Evolutionary conservation across 2,113 vertebrate species (phyloP), one percentile per base, ranked within the genome.

Genomic region (Arvicanthis niloticus): DNA sequence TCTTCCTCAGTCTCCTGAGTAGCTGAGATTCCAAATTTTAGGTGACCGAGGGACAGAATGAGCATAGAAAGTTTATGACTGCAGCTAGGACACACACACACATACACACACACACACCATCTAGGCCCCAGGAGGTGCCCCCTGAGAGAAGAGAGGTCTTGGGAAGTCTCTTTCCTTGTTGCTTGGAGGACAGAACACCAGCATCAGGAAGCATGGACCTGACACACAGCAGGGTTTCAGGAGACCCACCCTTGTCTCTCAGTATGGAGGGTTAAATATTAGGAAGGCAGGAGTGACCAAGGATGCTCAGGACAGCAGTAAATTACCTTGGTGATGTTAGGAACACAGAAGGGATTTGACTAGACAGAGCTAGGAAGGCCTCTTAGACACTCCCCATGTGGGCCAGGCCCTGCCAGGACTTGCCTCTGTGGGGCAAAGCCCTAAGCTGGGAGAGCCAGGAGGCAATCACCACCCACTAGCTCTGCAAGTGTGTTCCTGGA

Each of bases 391-490:
- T 70, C 51, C 70, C 31, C 8, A 56, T 2, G 19, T 37, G 76
- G 17, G 51, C 48, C 86, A 19, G 88, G 67, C 91, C 51, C 72
- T 58, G 60, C 37, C 9, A 10, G 2, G 58, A 65, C 81, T 45
- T 85, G 81, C 58, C 58, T 56, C 29, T 48, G 58, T 13, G 9
- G 9, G 82, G 80, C 84, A n/a, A 53, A 86, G 34, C 37, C 73
- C 58, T 26, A 2, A 45, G 15, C 31, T 51, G 78, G 37, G 22
- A n/a, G 56, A 89, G 42, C 58, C 70, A 82, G 70, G 42, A n/a
- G 42, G 34, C 2, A 0, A 37, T 15, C 22, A 6, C 29, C 7
- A 7, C 10, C 70, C 34, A 5, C 1, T 15, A 70, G 37, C 22
- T 68, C 87, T 72, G 42, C 21, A 42, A 42, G 48, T 12, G 31